Evolutionary conservation across 1,140 invertebrate genomes (phyloP), one percentile per base, ranked within the genome.

Genomic region (Forficula auricularia): DNA sequence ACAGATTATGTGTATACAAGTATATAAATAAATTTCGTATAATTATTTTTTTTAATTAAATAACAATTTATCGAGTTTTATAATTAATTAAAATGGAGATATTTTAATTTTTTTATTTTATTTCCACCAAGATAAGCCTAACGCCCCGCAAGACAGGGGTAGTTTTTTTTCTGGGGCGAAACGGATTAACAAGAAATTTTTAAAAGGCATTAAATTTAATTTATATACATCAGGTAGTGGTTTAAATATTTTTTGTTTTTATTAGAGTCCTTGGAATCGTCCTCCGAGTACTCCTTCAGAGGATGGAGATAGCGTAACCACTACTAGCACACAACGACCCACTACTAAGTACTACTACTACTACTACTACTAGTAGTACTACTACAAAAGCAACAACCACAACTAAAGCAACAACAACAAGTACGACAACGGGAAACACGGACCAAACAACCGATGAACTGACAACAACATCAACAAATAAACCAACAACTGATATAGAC

Each of bases 261-360:
- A 59, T 37, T 45, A 79, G 74, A 74, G 75, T 30, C 74, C 79
- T 46, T 80, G 77, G 77, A 70, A 71, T 12, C 62, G 69, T 44
- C 76, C 77, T 10, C 73, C 74, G 34, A 72, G 72, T 31, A 79
- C 76, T 2, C 58, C 67, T 18, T 52, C 67, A 4, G 30, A 33
- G 32, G 22, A 19, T 13, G 38, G 19, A 39, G 15, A 15, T 37
- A 15, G 8, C 7, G 35, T 37, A 40, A 27, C 46, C 20, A 47
- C 48, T 7, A 19, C 51, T 8, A 45, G 36, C 10, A 43, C 32
- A 22, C 44, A 45, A 44, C 22, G 41, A 32, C 30, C 38, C 6
- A 38, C 40, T 54, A 38, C 40, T 54, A 13, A 61, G 52, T 8
- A 64, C 63, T 3, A 63, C 64, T 31, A 58, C 55, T 0, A 53